These are phyloP conservation scores for Corythornis cristatus DNA, from an alignment of 2,113 vertebrate genomes.

Conservation along the genomic window DNA sequence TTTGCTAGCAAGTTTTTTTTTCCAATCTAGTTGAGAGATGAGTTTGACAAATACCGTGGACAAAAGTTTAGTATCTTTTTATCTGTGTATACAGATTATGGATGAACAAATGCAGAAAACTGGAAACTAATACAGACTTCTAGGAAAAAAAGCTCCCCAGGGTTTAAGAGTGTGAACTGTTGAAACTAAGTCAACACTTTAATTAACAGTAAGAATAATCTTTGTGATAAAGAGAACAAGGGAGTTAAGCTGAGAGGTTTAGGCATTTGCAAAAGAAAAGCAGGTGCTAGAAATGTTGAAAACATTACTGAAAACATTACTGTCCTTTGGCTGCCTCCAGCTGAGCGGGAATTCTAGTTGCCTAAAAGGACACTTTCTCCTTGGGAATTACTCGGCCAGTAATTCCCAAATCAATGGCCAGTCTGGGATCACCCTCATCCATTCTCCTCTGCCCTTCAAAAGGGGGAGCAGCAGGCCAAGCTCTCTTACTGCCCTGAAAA, in stretches of 20 bases:
- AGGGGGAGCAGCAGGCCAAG: background rate
- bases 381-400: background rate
- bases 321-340: background rate
- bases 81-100: background rate
- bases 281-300: rapidly evolving
- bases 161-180: background rate
- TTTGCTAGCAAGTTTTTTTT: background rate
- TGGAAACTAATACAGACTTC: background rate
- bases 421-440: background rate
- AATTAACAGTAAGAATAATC: background rate
- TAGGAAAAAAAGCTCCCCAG: rapidly evolving
- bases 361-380: background rate
- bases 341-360: background rate
- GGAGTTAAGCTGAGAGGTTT: background rate
- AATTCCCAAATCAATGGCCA: too few species aligned
- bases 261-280: background rate
- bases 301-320: background rate
- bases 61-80: background rate
- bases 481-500: background rate
- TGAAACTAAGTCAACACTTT: background rate
- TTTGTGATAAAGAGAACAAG: background rate
- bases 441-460: background rate
- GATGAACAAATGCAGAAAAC: background rate
- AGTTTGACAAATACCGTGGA: background rate
- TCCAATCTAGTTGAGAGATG: background rate